Base-by-base conservation (phyloP, 2,113 vertebrate species). In the Leptobrachium leishanense region DNA sequence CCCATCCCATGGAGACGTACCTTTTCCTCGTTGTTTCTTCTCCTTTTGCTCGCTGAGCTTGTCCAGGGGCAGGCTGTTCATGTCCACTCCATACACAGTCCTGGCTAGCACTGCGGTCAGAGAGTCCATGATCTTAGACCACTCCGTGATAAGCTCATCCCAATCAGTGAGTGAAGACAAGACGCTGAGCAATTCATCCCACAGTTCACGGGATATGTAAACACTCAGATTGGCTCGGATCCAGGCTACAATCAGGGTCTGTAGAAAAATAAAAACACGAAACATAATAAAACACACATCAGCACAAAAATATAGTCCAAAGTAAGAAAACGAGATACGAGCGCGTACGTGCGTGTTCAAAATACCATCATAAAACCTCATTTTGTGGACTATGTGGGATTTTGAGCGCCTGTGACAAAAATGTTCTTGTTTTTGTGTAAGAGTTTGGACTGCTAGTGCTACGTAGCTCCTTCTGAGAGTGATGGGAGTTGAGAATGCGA, bases 231-330 rank as follows among this genome's bases (percentile, higher is more conserved):
- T 99, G 82, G 97, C 98, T 85, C 97, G 89, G 85, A 99, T 95
- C 98, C 98, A 99, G 0, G 98, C 97, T 83, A 99, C 97, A 2
- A 99, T 96, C 74, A 99, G 96, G 0, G 98, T 99, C 98, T 99
- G 43, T 3, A 2, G 43, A 59, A 15, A 70, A 68, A 31, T 20
- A 63, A 46, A 40, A 46, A 1, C 20, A 31, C 20, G 20, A 31
- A 31, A 31, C 20, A 31, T 31, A 31, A 31, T 31, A 31, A 31
- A 31, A 31, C 20, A 31, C 20, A 31, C 20, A 31, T 31, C 20
- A 31, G 20, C 20, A 31, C 20, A 0, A 31, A 31, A 31, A 31
- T 31, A 31, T 31, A 31, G 20, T 31, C 20, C 20, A 31, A 31
- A 31, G 20, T 31, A 31, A 31, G 20, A 31, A 31, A 31, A 31